Evolutionary conservation across 2,888 invertebrate genomes (phyloP), one percentile per base, ranked within the genome.

Genomic region (Drosophila incognita): DNA sequence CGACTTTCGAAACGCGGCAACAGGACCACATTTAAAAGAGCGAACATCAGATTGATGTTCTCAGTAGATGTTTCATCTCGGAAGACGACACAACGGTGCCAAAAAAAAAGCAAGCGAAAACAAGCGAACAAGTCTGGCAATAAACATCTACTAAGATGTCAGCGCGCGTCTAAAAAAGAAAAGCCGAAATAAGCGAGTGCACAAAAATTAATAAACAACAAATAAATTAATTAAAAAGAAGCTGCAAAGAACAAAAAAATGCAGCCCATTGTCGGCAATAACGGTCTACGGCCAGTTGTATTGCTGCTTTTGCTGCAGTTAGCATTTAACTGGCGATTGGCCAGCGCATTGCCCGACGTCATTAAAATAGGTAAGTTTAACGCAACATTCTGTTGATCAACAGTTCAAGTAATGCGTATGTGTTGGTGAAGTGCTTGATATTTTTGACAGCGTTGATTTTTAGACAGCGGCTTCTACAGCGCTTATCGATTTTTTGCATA

Each of bases 331-430:
- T 70, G 70, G 60, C 81, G 60, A 1, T n/a, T 49, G n/a, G 52
- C 74, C n/a, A 56, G 71, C 18, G 85, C 92, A 29, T 76, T 92
- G 69, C 92, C 92, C 64, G 92, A 92, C 77, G 87, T 91, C 51
- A 92, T 92, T 36, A 92, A 92, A 87, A 92, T 92, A 74, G 92
- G 92, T 92, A 76, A 90, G 90, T 76, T 51, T 13, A 11, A 21
- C 3, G 7, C 53, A 27, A 36, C 35, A 57, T 61, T 46, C 24
- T 46, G 46, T 24, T 57, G 54, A 69, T 69, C 67, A 79, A 76
- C 72, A 63, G 69, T 42, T 52, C 42, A 59, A 69, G 24, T 46
- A 15, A 58, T 54, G 52, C 29, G 8, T 15, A 18, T 24, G 24
- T 24, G 0, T 24, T 29, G 10, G 13, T 48, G 27, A 46, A 48